phyloP scores from a whole-genome alignment of 2,113 vertebrate genomes.

The Toxotes chatareus region DNA sequence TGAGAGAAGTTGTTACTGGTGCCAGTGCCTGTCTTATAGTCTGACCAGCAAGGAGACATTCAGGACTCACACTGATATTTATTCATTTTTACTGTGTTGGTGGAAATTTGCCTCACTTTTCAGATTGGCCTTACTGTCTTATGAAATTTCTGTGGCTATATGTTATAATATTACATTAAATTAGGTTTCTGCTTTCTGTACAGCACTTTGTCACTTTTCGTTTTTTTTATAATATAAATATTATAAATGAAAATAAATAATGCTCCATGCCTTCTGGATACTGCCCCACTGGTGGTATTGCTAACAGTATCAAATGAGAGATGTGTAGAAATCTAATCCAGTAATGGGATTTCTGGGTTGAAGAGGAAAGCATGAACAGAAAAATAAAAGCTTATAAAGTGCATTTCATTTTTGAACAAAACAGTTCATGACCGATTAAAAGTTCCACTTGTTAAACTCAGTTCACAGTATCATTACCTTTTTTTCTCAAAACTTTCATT shows the following conservation, averaged over 20 bases:
- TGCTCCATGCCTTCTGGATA: background rate
- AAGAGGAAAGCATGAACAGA: background rate
- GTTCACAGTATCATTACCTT: background rate
- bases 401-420: background rate
- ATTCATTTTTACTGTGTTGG: background rate
- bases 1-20: background rate
- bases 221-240: background rate
- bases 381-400: background rate
- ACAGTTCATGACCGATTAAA: background rate
- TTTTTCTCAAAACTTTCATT: background rate
- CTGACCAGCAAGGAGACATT: background rate
- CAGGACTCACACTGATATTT: constrained; percentile 1
- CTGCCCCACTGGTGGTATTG: background rate
- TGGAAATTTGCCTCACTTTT: background rate
- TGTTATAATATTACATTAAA: background rate
- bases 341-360: background rate
- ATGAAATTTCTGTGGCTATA: background rate
- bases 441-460: background rate
- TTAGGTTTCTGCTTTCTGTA: background rate
- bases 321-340: background rate
- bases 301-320: background rate
- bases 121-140: background rate
- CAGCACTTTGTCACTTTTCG: background rate
- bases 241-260: background rate
- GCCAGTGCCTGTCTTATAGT: constrained; percentile 17